phyloP scores from a whole-genome alignment of 1,140 invertebrate genomes.

The Pteromalus puparum region DNA sequence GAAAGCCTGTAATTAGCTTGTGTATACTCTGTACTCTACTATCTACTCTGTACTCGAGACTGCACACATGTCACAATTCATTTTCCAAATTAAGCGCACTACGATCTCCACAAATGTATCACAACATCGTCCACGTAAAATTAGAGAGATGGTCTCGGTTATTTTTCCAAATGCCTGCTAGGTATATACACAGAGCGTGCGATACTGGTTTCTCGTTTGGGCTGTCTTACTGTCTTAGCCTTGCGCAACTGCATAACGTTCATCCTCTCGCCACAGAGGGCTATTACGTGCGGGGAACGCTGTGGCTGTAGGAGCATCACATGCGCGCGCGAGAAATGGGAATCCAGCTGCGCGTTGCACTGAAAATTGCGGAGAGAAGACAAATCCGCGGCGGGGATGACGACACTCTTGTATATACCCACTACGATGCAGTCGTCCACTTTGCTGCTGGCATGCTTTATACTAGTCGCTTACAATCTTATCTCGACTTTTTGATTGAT shows the following conservation, averaged over 20 bases:
- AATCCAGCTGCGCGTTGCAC: background rate
- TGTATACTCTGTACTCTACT: too few relatives aligned
- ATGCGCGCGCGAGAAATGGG: background rate
- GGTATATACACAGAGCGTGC: background rate
- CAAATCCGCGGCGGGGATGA: background rate
- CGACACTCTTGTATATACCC: background rate
- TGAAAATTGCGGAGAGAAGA: background rate
- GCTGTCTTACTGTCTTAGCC: background rate
- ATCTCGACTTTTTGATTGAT: too few relatives aligned
- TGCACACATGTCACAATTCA: too few relatives aligned
- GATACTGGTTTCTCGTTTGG: conserved; percentile 12
- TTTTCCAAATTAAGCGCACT: too few relatives aligned
- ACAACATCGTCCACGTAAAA: too few relatives aligned
- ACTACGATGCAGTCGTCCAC: background rate
- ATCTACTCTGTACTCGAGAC: too few relatives aligned
- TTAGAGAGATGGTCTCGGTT: too few relatives aligned
- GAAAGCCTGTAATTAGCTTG: background rate
- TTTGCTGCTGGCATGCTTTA: background rate
- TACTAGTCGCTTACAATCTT: too few relatives aligned
- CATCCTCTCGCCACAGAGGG: background rate
- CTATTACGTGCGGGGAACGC: background rate
- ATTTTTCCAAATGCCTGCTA: background rate
- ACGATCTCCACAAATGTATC: too few relatives aligned
- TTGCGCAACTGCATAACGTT: background rate
- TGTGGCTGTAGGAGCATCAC: background rate